Base-by-base conservation (phyloP, 2,113 vertebrate genomes). In the Diphyllodes magnificus region DNA sequence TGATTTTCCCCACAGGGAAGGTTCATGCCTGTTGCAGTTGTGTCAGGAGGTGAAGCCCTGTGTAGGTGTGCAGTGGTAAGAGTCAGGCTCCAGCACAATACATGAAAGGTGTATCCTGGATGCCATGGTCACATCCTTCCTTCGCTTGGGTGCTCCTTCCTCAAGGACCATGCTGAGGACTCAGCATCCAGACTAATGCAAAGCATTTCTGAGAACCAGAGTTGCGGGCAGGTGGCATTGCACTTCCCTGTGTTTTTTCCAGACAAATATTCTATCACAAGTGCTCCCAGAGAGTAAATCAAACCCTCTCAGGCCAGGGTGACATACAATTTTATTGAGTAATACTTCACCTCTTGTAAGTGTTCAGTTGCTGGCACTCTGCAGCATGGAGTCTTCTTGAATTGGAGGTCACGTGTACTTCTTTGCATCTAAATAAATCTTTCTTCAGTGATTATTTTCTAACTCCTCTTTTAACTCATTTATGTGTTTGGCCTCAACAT, bases 401-500 rank as follows among this genome's bases (percentile, higher is more conserved):
- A 50, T 42, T 86, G 88, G 71, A 86, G 68, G 47, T 92, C 71
- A 33, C 2, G 0, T 70, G 71, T 42, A 15, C 35, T 83, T 84
- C 63, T 82, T 90, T 88, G 61, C 80, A 86, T 90, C 33, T 86
- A 90, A 77, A 71, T 88, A 73, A 83, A 63, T 96, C 60, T 79
- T 82, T 33, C 42, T 83, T 80, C 79, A 25, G 47, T 2, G 6
- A 70, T 73, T 92, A 72, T 90, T 86, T 90, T 80, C 82, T 66
- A 60, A 75, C 42, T 82, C 27, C 42, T 53, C 49, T 76, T 87
- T 76, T 49, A 96, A 90, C 19, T 96, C 68, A 81, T 83, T 95
- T 95, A 88, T 60, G 20, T 88, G 56, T 81, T 93, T 96, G 88
- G 76, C 88, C 77, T 86, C 82, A 78, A 25, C 76, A 86, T 83